phyloP scores from a whole-genome alignment of 2,113 vertebrate species.

The Pelodiscus sinensis region DNA sequence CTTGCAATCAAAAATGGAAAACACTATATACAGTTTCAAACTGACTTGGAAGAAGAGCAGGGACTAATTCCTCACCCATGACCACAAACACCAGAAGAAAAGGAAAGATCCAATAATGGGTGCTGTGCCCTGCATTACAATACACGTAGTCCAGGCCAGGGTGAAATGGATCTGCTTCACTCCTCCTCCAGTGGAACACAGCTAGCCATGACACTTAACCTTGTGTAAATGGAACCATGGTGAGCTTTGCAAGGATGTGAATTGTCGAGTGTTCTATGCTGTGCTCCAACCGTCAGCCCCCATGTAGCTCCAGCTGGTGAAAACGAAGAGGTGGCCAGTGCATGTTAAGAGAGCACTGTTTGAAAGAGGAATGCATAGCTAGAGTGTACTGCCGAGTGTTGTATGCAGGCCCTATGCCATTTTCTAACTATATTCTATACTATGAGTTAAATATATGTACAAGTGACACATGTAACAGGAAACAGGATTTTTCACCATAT shows the following conservation, averaged over 20 bases:
- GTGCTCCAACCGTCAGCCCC: background rate
- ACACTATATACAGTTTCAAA: too few relatives aligned
- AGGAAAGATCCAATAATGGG: background rate
- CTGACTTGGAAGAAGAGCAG: too few relatives aligned
- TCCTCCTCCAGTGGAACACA: background rate
- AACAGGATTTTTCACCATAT: background rate
- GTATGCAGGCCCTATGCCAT: background rate
- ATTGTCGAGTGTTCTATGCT: background rate
- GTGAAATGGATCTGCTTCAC: too few relatives aligned
- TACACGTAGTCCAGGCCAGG: background rate
- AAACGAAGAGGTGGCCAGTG: background rate
- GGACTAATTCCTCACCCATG: background rate
- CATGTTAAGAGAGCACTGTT: background rate
- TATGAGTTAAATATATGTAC: slow-evolving; percentile 34
- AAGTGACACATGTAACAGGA: background rate
- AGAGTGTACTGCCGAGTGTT: background rate
- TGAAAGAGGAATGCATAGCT: background rate
- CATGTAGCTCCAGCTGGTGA: background rate
- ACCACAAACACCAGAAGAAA: too few relatives aligned
- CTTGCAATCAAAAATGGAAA: too few relatives aligned
- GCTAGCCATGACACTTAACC: background rate
- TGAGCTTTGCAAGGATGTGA: background rate
- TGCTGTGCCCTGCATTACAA: background rate
- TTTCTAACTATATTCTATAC: slow-evolving; percentile 54
- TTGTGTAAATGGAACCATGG: too few relatives aligned